Evolutionary conservation across 2,797 vertebrate genomes (phyloP).

Genomic region (Chelmon rostratus): DNA sequence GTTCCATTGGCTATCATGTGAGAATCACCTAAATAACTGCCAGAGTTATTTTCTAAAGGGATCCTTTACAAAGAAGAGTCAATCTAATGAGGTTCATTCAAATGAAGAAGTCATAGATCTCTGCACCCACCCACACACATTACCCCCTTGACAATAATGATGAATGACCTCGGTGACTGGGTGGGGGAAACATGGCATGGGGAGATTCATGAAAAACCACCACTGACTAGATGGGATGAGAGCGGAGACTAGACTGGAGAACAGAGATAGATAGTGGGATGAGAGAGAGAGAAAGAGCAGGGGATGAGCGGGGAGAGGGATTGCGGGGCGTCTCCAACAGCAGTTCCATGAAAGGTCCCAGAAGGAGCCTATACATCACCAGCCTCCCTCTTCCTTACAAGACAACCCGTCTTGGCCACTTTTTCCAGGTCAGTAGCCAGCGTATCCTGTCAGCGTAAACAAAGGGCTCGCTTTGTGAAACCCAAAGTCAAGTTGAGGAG

Average conservation of each 20-base stretch:
- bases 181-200: slow-evolving; percentile 70
- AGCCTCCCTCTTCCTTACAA: slow-evolving; percentile 83
- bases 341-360: slow-evolving; percentile 81
- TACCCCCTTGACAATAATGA: slow-evolving; percentile 88
- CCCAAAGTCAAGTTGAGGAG: slow-evolving; percentile 89
- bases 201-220: slow-evolving; percentile 84
- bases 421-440: slow-evolving; percentile 90
- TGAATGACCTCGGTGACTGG: slow-evolving; percentile 84
- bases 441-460: slow-evolving; percentile 89
- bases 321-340: slow-evolving; percentile 79
- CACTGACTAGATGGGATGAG: slow-evolving; percentile 78
- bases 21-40: slow-evolving; percentile 86
- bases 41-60: slow-evolving; percentile 83
- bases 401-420: slow-evolving; percentile 87
- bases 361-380: slow-evolving; percentile 85
- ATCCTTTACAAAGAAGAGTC: slow-evolving; percentile 86
- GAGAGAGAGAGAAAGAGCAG: slow-evolving; percentile 67
- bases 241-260: slow-evolving; percentile 65
- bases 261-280: slow-evolving; percentile 76
- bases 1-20: slow-evolving; percentile 81
- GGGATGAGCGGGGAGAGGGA: slow-evolving; percentile 75
- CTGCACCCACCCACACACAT: slow-evolving; percentile 85
- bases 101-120: slow-evolving; percentile 87
- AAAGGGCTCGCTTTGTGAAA: slow-evolving; percentile 87
- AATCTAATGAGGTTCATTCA: slow-evolving; percentile 87